Evolutionary conservation across 1,140 invertebrate genomes (phyloP).

Genomic region (Chionoecetes opilio): DNA sequence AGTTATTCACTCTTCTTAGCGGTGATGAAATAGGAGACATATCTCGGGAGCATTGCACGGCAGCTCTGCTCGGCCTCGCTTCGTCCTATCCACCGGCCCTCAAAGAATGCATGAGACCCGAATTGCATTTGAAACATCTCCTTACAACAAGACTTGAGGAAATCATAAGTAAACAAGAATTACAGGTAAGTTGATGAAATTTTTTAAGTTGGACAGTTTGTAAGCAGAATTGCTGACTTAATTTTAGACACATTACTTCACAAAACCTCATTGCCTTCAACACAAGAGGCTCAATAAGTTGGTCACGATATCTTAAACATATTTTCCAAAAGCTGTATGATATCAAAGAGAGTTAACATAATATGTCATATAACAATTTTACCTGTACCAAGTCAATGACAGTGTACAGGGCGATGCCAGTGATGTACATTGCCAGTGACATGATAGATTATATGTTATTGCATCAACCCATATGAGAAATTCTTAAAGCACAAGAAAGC

Average conservation of each 20-base stretch:
- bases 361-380: background rate
- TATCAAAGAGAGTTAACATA: background rate
- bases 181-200: constrained; percentile 81
- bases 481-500: no score
- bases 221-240: background rate
- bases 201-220: background rate
- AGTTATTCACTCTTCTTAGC: constrained; percentile 85
- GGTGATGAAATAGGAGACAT: constrained; percentile 83
- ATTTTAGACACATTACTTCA: background rate
- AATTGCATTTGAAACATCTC: constrained; percentile 84
- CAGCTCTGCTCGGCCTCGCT: constrained; percentile 85
- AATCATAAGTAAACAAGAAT: constrained; percentile 83
- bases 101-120: constrained; percentile 85
- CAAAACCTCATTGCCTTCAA: no score
- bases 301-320: background rate
- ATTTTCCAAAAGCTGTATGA: background rate
- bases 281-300: background rate
- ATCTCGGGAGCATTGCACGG: constrained; percentile 86
- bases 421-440: no score
- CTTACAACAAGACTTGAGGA: constrained; percentile 84
- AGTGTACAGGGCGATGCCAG: no score
- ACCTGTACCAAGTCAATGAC: no score
- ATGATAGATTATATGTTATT: no score
- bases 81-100: constrained; percentile 84
- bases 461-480: no score